A percentile compares a stretch with the other conserved stretches of the same genome.
phyloP scores from a whole-genome alignment of 1,140 invertebrate genomes.

The Drosophila pallidifrons region DNA sequence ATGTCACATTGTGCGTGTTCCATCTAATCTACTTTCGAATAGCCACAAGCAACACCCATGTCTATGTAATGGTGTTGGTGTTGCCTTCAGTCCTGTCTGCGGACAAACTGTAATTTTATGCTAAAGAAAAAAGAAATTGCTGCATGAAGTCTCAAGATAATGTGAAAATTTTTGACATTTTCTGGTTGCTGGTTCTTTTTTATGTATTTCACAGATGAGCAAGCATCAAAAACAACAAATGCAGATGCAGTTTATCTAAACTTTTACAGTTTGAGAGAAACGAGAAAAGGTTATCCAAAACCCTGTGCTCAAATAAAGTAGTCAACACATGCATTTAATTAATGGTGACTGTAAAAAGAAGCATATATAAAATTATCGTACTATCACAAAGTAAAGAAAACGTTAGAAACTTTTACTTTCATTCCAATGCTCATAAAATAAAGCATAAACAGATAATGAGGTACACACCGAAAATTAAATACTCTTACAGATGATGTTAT shows the following conservation, averaged over 20 bases:
- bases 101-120: constrained; percentile 80
- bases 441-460: constrained; percentile 18
- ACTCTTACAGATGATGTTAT: not conserved
- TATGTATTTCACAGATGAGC: constrained; percentile 41
- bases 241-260: constrained; percentile 9
- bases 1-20: constrained; percentile 65
- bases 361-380: not conserved
- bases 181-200: constrained; percentile 25
- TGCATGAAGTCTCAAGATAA: constrained; percentile 63
- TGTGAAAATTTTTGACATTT: constrained; percentile 54
- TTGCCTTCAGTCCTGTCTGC: constrained; percentile 28
- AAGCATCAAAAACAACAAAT: constrained; percentile 15
- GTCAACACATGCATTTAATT: constrained; percentile 3
- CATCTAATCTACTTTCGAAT: constrained; percentile 74
- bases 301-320: not conserved
- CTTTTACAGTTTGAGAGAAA: constrained; percentile 5
- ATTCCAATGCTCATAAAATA: constrained; percentile 17
- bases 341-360: not conserved
- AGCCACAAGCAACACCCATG: constrained; percentile 80
- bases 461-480: not conserved
- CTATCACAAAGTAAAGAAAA: constrained; percentile 5
- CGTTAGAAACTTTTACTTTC: constrained; percentile 44
- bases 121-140: constrained; percentile 74
- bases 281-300: not conserved
- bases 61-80: constrained; percentile 43